phyloP scores from a whole-genome alignment of 2,888 invertebrate species.

The Eumerus sabulonum region DNA sequence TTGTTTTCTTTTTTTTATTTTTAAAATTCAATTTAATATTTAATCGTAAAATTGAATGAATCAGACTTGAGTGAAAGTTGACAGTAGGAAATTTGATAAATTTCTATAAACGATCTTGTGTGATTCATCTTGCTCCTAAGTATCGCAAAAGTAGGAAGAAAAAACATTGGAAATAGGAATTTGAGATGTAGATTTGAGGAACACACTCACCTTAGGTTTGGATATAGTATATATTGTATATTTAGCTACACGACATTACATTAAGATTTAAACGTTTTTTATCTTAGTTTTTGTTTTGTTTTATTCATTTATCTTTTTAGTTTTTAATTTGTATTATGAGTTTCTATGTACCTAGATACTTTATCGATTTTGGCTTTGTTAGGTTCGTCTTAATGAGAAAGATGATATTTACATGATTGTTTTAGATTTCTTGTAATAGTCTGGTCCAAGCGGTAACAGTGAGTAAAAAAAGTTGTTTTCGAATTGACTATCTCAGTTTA shows the following conservation, averaged over 20 bases:
- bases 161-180: slow-evolving; percentile 7
- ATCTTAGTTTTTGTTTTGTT: neutral
- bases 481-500: too few relatives aligned
- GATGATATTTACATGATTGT: slow-evolving; percentile 60
- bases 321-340: slow-evolving; percentile 9
- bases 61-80: slow-evolving; percentile 61
- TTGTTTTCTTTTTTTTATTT: slow-evolving; percentile 4
- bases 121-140: slow-evolving; percentile 37
- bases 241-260: slow-evolving; percentile 43
- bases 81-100: slow-evolving; percentile 17
- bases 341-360: slow-evolving; percentile 33
- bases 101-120: slow-evolving; percentile 23
- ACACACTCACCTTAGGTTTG: slow-evolving; percentile 58
- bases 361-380: slow-evolving; percentile 59
- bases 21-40: slow-evolving; percentile 12
- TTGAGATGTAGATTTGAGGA: slow-evolving; percentile 43
- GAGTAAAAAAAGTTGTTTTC: slow-evolving; percentile 7
- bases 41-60: slow-evolving; percentile 45
- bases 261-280: slow-evolving; percentile 43
- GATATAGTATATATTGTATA: slow-evolving; percentile 35
- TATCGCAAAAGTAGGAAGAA: slow-evolving; percentile 7
- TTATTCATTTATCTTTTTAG: slow-evolving; percentile 8
- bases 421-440: slow-evolving; percentile 16
- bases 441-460: slow-evolving; percentile 12
- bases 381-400: slow-evolving; percentile 16